Evolutionary conservation across 2,888 invertebrate species (phyloP).

Genomic region (Cataglyphis albicans): DNA sequence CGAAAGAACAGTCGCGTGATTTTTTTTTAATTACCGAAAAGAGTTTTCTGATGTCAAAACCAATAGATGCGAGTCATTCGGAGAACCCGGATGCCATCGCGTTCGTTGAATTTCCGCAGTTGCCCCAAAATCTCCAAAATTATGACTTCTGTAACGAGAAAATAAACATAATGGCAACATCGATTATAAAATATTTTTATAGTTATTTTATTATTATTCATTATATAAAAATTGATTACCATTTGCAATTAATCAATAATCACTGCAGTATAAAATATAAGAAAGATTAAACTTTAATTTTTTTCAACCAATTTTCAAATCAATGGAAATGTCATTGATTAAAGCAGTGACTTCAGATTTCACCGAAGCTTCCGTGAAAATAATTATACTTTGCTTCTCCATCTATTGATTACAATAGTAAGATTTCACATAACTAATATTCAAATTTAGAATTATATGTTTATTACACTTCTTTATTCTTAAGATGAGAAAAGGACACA

Average conservation of each 20-base stretch:
- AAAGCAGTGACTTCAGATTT: too few relatives aligned
- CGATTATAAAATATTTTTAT: background rate
- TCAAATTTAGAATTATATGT: background rate
- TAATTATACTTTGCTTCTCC: background rate
- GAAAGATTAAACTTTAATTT: slow-evolving; percentile 2
- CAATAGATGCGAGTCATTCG: slow-evolving; percentile 91
- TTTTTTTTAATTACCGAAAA: slow-evolving; percentile 89
- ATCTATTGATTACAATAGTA: background rate
- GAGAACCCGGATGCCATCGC: slow-evolving; percentile 95
- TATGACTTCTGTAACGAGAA: slow-evolving; percentile 88
- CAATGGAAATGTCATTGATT: too few relatives aligned
- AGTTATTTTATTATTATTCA: background rate
- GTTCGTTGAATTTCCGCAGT: slow-evolving; percentile 91
- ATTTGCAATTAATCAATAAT: background rate
- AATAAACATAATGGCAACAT: background rate
- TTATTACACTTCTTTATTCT: background rate
- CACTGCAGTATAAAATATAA: background rate
- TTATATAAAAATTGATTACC: background rate
- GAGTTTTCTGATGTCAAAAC: slow-evolving; percentile 95
- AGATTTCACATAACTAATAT: background rate
- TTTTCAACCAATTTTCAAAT: background rate
- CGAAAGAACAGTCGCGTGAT: background rate
- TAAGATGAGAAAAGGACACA: background rate
- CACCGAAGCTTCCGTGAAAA: background rate
- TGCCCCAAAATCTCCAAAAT: slow-evolving; percentile 89